These are phyloP conservation scores for Setophaga kirtlandii DNA, from an alignment of 2,113 vertebrate species.

Conservation along the genomic window DNA sequence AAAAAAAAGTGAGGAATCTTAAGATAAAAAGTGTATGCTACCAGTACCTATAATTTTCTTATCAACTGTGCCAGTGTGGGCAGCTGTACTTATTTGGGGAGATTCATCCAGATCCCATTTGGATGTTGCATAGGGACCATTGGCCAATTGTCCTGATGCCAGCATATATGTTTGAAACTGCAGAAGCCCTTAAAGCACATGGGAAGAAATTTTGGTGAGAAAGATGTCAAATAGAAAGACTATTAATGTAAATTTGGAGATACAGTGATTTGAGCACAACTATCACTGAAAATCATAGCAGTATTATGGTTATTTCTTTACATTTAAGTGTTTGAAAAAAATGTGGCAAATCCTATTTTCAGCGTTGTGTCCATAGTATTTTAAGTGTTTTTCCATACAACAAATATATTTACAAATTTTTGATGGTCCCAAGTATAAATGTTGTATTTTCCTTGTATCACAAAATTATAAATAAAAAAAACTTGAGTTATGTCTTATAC, in stretches of 20 bases:
- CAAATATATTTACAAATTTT: not conserved
- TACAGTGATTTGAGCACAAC: not conserved
- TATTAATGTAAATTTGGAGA: not conserved
- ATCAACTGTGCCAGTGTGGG: not conserved
- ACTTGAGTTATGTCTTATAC: not conserved
- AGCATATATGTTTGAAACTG: not conserved
- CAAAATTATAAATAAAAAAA: not conserved
- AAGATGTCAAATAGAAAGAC: not conserved
- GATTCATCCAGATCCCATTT: not conserved
- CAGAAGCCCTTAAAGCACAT: not conserved
- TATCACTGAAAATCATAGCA: not conserved
- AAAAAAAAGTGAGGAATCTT: not conserved
- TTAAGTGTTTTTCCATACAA: not conserved
- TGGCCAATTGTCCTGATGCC: not conserved
- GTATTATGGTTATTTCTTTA: not conserved
- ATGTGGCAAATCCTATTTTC: not conserved
- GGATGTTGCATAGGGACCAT: not conserved
- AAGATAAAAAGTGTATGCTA: not conserved
- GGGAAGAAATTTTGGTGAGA: not conserved
- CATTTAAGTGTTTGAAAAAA: not conserved
- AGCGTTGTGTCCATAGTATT: not conserved
- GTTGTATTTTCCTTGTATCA: not conserved
- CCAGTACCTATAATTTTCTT: not conserved
- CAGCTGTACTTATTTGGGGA: not conserved
- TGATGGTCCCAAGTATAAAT: not conserved